Base-by-base conservation (phyloP, 2,888 invertebrate genomes). In the Mimas tiliae region DNA sequence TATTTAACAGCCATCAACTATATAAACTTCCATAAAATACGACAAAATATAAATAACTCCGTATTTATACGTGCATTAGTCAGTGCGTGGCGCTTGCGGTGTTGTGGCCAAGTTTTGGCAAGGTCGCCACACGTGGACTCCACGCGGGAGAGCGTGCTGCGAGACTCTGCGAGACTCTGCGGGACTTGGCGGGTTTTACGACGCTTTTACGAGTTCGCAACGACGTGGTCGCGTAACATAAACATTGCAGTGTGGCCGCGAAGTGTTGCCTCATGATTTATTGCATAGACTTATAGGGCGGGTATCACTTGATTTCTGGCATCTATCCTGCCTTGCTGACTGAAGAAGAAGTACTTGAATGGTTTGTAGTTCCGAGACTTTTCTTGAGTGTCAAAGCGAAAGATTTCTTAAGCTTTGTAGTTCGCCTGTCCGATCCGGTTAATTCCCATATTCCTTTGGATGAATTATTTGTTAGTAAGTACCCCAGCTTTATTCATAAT, bases 71-170 rank as follows among this genome's bases (percentile, higher is more conserved):
- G 19, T 45, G 27, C 45, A 53, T 64, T 64, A 64, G 64, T 64
- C 53, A 64, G 21, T 50, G n/a, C 38, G 11, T 9, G 53, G 34
- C 19, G 52, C 51, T 52, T 58, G 55, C 14, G 52, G 42, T n/a
- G n/a, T 52, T 48, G 47, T 65, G 48, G 65, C 47, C 65, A 65
- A 65, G 58, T 48, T 58, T 48, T 33, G 58, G 55, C 65, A 65
- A 65, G 65, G 65, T 65, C 48, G 48, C 64, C 51, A 11, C 14
- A 38, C 58, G 55, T 12, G 34, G 48, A 65, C 48, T 65, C 33
- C 45, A 45, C 47, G 62, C 52, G 27, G 16, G 16, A 21, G 14
- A 38, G 8, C 52, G 42, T 27, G 64, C 62, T 11, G 16, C 33
- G 52, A n/a, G 42, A 53, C 64, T 27, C 62, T 11, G 16, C 33